phyloP scores from a whole-genome alignment of 2,113 vertebrate genomes.

The Pipra filicauda region DNA sequence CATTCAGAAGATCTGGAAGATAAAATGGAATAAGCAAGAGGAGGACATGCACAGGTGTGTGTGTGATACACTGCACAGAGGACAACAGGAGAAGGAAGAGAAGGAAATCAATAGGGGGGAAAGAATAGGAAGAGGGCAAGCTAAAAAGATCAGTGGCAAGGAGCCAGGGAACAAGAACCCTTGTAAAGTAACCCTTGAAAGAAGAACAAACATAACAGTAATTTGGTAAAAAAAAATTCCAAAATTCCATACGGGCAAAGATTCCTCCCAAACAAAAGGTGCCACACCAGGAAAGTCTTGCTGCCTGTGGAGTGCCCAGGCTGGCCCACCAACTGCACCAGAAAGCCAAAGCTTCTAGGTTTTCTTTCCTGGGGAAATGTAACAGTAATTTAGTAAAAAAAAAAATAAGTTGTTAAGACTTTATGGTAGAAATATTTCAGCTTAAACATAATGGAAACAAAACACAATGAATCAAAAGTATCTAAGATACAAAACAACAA shows the following conservation, averaged over 20 bases:
- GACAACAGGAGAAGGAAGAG: neutral
- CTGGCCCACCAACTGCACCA: no score
- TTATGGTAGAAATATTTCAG: neutral
- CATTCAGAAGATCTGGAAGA: neutral
- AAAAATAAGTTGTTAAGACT: neutral
- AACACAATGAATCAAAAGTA: neutral
- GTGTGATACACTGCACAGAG: neutral
- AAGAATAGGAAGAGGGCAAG: fast-evolving
- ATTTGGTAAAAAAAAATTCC: no score
- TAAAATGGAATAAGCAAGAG: neutral
- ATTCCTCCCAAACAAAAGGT: no score
- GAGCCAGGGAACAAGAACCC: neutral
- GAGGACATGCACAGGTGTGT: fast-evolving
- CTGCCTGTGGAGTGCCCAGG: no score
- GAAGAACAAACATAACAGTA: neutral
- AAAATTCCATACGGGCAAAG: no score
- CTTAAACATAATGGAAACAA: neutral
- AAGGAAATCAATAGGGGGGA: neutral
- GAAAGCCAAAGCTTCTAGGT: no score
- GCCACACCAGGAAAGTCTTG: no score
- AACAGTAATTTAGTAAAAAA: neutral
- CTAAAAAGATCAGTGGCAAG: neutral
- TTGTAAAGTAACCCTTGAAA: neutral
- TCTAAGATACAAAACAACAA: neutral
- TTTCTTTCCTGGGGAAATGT: no score